phyloP scores from a whole-genome alignment of 1,140 invertebrate species.

The Caenorhabditis elegans region WBcel235 BX284606.5:3526501-3527000 shows the following conservation, averaged over 20 bases:
- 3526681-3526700: not conserved
- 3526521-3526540: not conserved
- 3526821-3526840: not conserved
- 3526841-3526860: not conserved
- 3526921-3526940: not conserved
- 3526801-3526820: not conserved
- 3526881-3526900: not conserved
- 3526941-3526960: not conserved
- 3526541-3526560: not conserved
- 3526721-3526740: not conserved
- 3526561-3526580: not conserved
- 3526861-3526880: slow-evolving; percentile 24
- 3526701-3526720: not conserved
- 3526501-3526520: not conserved
- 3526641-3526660: not conserved
- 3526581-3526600: not conserved
- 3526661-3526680: not conserved
- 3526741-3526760: not conserved
- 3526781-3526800: not conserved
- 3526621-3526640: slow-evolving; percentile 12
- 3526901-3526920: not conserved
- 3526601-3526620: not conserved
- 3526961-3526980: not conserved
- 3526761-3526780: not conserved
- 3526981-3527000: not conserved